Evolutionary conservation across 2,797 vertebrate species (phyloP), one percentile per base, ranked within the genome.

Genomic region (Melanotaenia boesemani): DNA sequence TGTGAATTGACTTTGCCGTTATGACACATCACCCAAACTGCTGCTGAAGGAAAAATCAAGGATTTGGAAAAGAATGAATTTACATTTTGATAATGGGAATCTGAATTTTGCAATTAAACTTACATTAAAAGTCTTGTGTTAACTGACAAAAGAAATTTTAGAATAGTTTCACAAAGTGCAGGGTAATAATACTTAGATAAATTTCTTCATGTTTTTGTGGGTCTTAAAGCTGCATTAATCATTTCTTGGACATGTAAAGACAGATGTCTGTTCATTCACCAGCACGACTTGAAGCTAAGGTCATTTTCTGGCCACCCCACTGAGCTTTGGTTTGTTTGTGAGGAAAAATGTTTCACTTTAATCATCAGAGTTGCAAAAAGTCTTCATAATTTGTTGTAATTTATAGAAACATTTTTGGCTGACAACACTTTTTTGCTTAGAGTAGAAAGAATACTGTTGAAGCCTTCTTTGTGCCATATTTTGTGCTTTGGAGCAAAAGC

Each of bases 21-120:
- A 41, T 34, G 67, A 72, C 66, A 68, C 48, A 16, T 50, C 55
- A 57, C 55, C 73, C 26, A 56, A 80, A 83, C 67, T 64, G 77
- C 72, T 66, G 36, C 77, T 69, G 64, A 50, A 56, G 74, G 67
- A 54, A 82, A 85, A 74, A 18, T 54, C 64, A 22, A 30, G 54
- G 24, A 24, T 70, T 46, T 39, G 54, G 76, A 78, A 80, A 84
- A 80, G 2, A 76, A 69, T 59, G 44, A 15, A 82, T 83, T 86
- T 72, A 70, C 72, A 79, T 79, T 79, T 80, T 77, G 24, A 86
- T 81, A 46, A 67, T 50, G 30, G 24, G 44, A 72, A 32, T 70
- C 63, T 50, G n/a, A 74, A 74, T 87, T 50, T 84, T 80, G 73
- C 75, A 81, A 86, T 75, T 82, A 76, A 46, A 79, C 55, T 67